A percentile compares a stretch with the other conserved stretches of the same genome.
phyloP scores from a whole-genome alignment of 35 echinoderm and acorn worm species.

The Hemicentrotus pulcherrimus region DNA sequence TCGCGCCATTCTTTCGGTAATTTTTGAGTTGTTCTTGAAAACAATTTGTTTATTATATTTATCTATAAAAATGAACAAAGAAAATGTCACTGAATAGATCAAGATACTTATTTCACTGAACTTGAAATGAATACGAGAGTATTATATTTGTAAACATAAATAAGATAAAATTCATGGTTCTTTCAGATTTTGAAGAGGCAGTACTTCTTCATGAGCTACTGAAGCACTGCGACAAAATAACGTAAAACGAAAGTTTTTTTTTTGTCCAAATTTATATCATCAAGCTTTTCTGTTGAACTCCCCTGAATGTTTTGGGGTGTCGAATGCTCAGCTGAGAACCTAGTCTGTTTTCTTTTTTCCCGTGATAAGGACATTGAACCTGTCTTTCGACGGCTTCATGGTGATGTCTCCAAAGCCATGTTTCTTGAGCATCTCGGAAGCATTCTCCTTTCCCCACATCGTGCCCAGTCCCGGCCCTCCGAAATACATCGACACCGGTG shows the following conservation, averaged over 20 bases:
- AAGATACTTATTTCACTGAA: not conserved
- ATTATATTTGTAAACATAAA: not conserved
- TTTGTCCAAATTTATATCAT: not conserved
- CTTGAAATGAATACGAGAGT: not conserved
- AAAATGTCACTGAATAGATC: not conserved
- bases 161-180: not conserved
- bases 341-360: constrained; percentile 84
- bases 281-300: not conserved
- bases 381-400: constrained; percentile 79
- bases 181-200: not conserved
- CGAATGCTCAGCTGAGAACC: not conserved
- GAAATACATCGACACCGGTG: constrained; percentile 88
- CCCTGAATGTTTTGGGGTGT: not conserved
- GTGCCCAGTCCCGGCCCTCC: constrained; percentile 86
- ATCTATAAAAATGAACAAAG: too few species aligned
- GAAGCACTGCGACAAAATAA: not conserved
- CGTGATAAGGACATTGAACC: constrained; percentile 84
- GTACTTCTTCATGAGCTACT: not conserved
- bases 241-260: not conserved
- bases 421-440: constrained; percentile 70
- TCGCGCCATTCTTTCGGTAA: not conserved
- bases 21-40: not conserved
- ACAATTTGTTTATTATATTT: too few species aligned
- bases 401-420: constrained; percentile 89
- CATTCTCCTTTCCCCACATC: constrained; percentile 96